Evolutionary conservation across 2,888 invertebrate genomes (phyloP).

Genomic region (Synanthedon tipuliformis): DNA sequence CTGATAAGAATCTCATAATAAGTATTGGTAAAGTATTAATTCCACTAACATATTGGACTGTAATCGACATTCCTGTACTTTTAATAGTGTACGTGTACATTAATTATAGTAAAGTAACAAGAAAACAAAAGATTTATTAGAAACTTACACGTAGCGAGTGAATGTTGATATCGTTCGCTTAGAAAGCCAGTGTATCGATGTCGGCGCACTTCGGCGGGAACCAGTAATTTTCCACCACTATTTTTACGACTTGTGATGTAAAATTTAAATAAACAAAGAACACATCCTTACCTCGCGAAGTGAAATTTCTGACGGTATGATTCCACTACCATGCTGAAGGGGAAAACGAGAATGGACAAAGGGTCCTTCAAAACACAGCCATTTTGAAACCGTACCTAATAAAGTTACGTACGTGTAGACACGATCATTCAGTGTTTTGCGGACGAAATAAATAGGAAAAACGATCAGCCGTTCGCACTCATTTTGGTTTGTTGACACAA

Average conservation of each 20-base stretch:
- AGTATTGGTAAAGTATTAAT: no score
- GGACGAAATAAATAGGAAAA: constrained; percentile 24
- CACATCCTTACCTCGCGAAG: constrained; percentile 72
- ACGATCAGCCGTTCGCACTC: constrained; percentile 63
- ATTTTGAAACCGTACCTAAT: constrained; percentile 73
- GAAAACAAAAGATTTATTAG: constrained; percentile 43
- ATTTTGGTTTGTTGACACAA: constrained; percentile 61
- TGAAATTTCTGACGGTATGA: constrained; percentile 72
- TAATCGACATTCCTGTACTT: no score
- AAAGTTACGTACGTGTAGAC: constrained; percentile 60
- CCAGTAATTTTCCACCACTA: constrained; percentile 56
- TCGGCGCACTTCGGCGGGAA: constrained; percentile 39
- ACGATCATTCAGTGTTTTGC: constrained; percentile 39
- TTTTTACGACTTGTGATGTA: constrained; percentile 17
- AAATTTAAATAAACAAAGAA: constrained; percentile 24
- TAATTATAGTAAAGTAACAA: constrained; percentile 1
- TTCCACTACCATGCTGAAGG: constrained; percentile 78
- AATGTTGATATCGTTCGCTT: constrained; percentile 52
- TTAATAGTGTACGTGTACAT: no score
- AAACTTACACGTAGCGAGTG: constrained; percentile 62
- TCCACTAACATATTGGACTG: no score
- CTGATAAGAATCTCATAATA: no score
- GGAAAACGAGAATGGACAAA: constrained; percentile 73
- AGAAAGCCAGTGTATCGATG: constrained; percentile 58
- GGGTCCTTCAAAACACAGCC: constrained; percentile 79